Percentiles rank a stretch among this genome's conserved stretches.
Conservation (phyloP, 2,113 vertebrate genomes). For the Psilopsiagon aurifrons region DNA sequence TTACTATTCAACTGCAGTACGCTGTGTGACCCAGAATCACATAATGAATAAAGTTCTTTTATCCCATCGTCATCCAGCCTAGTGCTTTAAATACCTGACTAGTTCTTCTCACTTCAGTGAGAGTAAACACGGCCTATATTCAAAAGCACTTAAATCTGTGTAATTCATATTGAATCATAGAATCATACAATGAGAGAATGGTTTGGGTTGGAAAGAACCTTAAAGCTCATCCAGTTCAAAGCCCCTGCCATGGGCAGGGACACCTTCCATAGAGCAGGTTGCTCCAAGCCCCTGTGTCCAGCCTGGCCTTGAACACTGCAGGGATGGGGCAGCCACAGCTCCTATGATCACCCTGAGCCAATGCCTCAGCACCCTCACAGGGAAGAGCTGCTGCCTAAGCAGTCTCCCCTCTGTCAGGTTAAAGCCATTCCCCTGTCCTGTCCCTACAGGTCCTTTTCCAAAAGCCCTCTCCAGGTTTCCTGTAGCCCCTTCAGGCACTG, state of each 20-base stretch:
- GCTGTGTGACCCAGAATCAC: background rate
- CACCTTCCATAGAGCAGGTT: background rate
- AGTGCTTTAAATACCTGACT: background rate
- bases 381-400: no score
- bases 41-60: constrained; percentile 16
- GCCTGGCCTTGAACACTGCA: background rate
- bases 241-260: background rate
- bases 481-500: no score
- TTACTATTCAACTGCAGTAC: constrained; percentile 51
- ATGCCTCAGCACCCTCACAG: no score
- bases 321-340: background rate
- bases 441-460: no score
- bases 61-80: background rate
- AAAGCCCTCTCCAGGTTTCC: no score
- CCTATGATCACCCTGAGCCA: no score
- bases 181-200: background rate
- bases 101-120: background rate
- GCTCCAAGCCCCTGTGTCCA: background rate
- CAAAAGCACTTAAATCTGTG: background rate
- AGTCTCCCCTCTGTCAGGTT: no score
- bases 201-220: background rate
- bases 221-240: background rate
- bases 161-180: background rate
- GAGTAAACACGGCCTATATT: background rate
- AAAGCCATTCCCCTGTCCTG: no score